A percentile compares a stretch with the other conserved stretches of the same genome.
Evolutionary conservation across 2,797 vertebrate genomes (phyloP).

Genomic region (Garrulus glandarius): DNA sequence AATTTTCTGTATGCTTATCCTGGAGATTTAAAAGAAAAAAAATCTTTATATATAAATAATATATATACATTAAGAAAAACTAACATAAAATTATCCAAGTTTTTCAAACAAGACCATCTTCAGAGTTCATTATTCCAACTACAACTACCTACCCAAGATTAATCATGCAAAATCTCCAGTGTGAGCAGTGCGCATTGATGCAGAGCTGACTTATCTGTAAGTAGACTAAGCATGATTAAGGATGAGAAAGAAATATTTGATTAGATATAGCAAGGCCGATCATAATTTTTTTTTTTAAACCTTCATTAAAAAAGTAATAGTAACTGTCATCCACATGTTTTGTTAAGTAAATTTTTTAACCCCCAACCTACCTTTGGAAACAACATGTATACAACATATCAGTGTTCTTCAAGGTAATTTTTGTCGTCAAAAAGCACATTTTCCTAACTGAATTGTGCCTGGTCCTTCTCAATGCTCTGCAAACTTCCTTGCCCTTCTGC

Average conservation of each 20-base stretch:
- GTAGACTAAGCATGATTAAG: background rate
- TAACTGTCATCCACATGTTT: background rate
- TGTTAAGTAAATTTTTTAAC: background rate
- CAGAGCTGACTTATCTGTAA: background rate
- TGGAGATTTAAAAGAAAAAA: background rate
- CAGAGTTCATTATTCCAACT: background rate
- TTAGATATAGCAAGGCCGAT: background rate
- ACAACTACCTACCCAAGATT: background rate
- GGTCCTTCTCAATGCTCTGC: background rate
- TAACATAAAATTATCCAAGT: background rate
- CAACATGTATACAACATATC: background rate
- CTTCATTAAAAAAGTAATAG: background rate
- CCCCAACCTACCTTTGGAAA: background rate
- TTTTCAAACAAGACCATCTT: background rate
- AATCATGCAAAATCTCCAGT: accelerated
- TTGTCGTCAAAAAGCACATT: background rate
- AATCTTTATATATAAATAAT: background rate
- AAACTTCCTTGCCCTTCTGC: background rate
- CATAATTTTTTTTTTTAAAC: background rate
- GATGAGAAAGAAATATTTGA: background rate
- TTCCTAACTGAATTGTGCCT: background rate
- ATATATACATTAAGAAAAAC: background rate
- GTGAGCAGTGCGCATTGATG: background rate
- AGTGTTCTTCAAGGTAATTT: background rate
- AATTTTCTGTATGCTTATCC: background rate